Conservation (phyloP, 2,888 invertebrate genomes). For the Luperina nickerlii region DNA sequence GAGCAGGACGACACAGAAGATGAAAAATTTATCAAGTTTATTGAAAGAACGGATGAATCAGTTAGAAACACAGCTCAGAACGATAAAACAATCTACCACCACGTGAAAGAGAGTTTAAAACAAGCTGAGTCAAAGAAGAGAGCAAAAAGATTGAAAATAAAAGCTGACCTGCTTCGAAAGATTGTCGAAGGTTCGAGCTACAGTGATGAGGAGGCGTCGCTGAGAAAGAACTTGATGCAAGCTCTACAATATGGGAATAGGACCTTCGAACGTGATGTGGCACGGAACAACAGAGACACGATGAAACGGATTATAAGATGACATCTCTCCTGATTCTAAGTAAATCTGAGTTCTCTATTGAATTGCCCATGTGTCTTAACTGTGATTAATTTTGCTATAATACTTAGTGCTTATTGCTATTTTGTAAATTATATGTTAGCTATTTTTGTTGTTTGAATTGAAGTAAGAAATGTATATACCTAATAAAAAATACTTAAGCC, state of each 20-base stretch:
- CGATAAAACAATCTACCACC: background rate
- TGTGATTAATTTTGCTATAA: background rate
- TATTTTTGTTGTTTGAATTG: background rate
- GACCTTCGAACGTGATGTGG: background rate
- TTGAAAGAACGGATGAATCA: background rate
- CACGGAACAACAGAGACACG: too few species aligned
- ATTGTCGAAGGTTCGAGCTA: constrained; percentile 44
- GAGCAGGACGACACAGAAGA: background rate
- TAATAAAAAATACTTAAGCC: too few species aligned
- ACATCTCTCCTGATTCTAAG: background rate
- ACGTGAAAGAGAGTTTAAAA: constrained; percentile 13
- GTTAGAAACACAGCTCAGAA: too few species aligned
- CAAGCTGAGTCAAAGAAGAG: background rate
- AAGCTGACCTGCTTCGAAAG: constrained; percentile 2
- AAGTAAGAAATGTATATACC: background rate
- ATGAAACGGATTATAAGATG: background rate
- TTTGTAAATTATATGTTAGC: background rate
- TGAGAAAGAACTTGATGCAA: constrained; percentile 25
- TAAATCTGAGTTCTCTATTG: background rate
- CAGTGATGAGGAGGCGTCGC: constrained; percentile 41
- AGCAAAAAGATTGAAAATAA: background rate
- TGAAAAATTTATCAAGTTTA: too few species aligned
- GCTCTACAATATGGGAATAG: constrained; percentile 19
- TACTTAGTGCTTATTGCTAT: background rate
- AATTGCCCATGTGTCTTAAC: background rate